A percentile compares a stretch with the other conserved stretches of the same genome.
Evolutionary conservation across 1,140 invertebrate genomes (phyloP).

Genomic region (Seison nebaliae): DNA sequence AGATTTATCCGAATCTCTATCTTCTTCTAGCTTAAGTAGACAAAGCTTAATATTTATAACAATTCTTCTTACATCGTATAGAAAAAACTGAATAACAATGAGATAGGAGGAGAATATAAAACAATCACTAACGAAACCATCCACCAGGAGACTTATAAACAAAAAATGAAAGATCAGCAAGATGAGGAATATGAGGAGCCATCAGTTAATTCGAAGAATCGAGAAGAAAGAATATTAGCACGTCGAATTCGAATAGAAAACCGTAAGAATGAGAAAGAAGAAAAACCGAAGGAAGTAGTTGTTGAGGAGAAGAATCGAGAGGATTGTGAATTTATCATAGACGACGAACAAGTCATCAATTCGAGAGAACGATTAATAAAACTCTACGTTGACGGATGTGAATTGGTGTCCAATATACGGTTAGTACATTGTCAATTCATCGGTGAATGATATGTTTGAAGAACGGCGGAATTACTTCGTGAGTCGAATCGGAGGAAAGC

Average conservation of each 20-base stretch:
- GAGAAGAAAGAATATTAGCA: constrained; percentile 24
- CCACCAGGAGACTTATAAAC: too few relatives aligned
- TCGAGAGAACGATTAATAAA: constrained; percentile 23
- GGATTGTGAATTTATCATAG: constrained; percentile 22
- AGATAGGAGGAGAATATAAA: too few relatives aligned
- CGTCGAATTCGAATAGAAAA: constrained; percentile 20
- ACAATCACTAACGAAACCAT: too few relatives aligned
- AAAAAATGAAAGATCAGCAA: constrained; percentile 5
- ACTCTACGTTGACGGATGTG: constrained; percentile 23
- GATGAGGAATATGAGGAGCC: constrained; percentile 24
- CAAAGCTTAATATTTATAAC: too few relatives aligned
- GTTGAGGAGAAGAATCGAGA: constrained; percentile 19
- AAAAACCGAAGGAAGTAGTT: background rate
- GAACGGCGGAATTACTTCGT: too few relatives aligned
- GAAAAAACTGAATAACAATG: too few relatives aligned
- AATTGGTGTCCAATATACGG: constrained; percentile 17
- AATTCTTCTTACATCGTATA: too few relatives aligned
- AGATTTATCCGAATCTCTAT: too few relatives aligned
- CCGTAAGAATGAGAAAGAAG: constrained; percentile 18
- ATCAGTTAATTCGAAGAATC: constrained; percentile 22
- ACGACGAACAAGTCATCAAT: constrained; percentile 24
- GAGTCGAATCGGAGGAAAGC: constrained; percentile 21
- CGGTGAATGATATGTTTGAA: background rate
- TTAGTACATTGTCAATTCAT: background rate
- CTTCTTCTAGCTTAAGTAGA: too few relatives aligned